Evolutionary conservation across 1,140 invertebrate species (phyloP), one percentile per base, ranked within the genome.

Genomic region (Leptopilina clavipes): DNA sequence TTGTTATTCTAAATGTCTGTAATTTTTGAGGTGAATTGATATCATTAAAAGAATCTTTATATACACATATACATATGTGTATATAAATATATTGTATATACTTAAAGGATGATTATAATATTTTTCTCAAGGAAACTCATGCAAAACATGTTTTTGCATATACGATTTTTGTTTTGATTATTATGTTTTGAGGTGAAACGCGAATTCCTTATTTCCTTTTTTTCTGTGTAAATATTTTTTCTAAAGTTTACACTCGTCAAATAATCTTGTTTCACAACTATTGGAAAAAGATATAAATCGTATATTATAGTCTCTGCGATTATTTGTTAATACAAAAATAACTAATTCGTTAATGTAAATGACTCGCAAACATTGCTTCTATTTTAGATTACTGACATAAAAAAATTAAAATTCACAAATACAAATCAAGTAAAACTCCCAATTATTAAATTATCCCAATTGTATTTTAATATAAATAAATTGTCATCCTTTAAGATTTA

Each of bases 131-230:
- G 59, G 14, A 65, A 65, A 52, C 48, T 17, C 14, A 17, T 52
- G 48, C 48, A 52, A 65, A 65, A 65, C 59, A 65, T 65, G 59
- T 65, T 65, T 65, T 65, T 52, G 14, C 59, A 37, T 65, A 22
- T 48, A n/a, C n/a, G 45, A 48, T 48, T 48, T 14, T 48, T 5
- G 12, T 48, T 48, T 44, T 44, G 12, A 52, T 17, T 17, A 6
- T 17, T 17, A 31, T n/a, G n/a, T 48, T n/a, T 17, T 17, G n/a
- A 52, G 14, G 48, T 17, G 14, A 52, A 17, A 17, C 5, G n/a
- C 14, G 5, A 8, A n/a, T 17, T 52, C 48, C 14, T 17, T 52
- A 6, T 14, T 14, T 14, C 0, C 11, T n/a, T 52, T 52, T 52
- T 52, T n/a, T n/a, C 17, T 52, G 0, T 17, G 14, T 1, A 8